Base-by-base conservation (phyloP, 2,113 vertebrate species). In the Ploceus nigricollis region DNA sequence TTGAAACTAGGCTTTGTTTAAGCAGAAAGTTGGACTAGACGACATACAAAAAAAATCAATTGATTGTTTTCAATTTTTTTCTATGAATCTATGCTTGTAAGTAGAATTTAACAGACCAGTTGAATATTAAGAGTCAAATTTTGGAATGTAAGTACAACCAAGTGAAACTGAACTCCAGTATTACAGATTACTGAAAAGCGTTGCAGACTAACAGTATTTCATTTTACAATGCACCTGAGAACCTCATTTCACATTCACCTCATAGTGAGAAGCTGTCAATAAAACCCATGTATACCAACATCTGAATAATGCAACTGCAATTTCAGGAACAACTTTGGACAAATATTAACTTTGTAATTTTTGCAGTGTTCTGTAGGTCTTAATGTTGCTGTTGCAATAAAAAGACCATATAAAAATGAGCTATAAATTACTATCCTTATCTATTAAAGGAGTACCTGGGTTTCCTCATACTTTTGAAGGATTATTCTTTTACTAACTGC, bases 301-400 rank as follows among this genome's bases (percentile, higher is more conserved):
- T 53, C 28, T 71, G 47, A 96, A 90, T 89, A 79, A 91, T 47
- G 19, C 27, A 95, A 90, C 17, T 60, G 75, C 14, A 84, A 37
- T 58, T 92, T 85, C 21, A 69, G 35, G 18, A 89, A 68, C 11
- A 89, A 50, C 54, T 75, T 71, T 33, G 64, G 63, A 84, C 40
- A 94, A 92, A 93, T 47, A 61, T 76, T 89, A 93, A 58, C 44
- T 93, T 87, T 53, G 40, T 54, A 84, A 58, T 75, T 94, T 87
- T 89, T 82, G 7, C n/a, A 39, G 22, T 48, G 3, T 81, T 94
- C 51, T 83, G 16, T 66, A 65, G 13, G 25, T 71, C 53, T 71
- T 80, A 56, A 72, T 64, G 61, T 71, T 87, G 17, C 7, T 78
- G 5, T 80, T 90, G 44, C 23, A 76, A 63, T 60, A 85, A 60